Conservation (phyloP, 2,888 invertebrate species). For the Volucella bombylans region DNA sequence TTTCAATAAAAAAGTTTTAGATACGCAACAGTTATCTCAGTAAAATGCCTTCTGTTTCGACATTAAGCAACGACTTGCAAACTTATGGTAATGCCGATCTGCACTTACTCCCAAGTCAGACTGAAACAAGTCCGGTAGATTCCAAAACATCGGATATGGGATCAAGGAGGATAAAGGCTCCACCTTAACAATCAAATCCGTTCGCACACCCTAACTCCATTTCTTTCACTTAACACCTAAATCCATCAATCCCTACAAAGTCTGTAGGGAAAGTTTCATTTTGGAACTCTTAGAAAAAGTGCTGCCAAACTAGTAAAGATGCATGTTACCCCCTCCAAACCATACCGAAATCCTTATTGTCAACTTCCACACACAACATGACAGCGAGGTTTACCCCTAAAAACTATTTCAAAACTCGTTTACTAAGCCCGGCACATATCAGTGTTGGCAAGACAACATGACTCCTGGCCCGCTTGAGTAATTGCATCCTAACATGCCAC, state of each 20-base stretch:
- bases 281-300: constrained; percentile 7
- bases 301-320: constrained; percentile 3
- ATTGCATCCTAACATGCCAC: constrained; percentile 71
- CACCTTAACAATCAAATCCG: neutral
- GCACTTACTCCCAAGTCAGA: no score
- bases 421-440: constrained; percentile 10
- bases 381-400: constrained; percentile 1
- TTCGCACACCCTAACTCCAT: no score
- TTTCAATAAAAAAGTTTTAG: no score
- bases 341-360: constrained; percentile 33
- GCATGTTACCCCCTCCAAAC: neutral
- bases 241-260: constrained; percentile 20
- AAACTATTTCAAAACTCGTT: constrained; percentile 62
- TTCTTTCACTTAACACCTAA: constrained; percentile 13
- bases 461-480: constrained; percentile 66
- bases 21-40: no score
- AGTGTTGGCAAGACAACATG: constrained; percentile 70
- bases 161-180: constrained; percentile 13
- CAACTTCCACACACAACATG: constrained; percentile 24
- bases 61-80: no score
- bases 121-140: no score
- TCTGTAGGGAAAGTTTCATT: constrained; percentile 26
- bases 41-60: no score
- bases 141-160: no score
- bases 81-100: no score